These are phyloP conservation scores for Chiloscyllium punctatum DNA, from an alignment of 2,797 vertebrate genomes.

Conservation along the genomic window DNA sequence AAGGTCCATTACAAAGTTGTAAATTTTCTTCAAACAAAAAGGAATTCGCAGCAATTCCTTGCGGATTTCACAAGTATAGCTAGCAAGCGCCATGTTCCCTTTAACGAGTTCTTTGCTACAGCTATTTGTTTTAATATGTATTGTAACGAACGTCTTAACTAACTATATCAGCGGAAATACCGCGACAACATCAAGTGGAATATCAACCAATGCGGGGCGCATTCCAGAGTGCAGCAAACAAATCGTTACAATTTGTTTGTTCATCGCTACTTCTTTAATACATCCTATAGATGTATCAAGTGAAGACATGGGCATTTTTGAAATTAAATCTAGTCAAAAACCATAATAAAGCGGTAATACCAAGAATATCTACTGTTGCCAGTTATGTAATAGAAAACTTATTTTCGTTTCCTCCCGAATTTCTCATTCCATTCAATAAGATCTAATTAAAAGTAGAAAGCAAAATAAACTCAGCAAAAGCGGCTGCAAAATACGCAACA, in stretches of 20 bases:
- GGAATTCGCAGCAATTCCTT: conserved; percentile 95
- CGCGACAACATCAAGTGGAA: not conserved
- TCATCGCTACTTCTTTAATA: not conserved
- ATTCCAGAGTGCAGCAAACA: not conserved
- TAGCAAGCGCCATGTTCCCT: conserved; percentile 63
- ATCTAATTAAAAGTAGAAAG: not conserved
- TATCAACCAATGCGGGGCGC: not conserved
- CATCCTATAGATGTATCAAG: too few species aligned
- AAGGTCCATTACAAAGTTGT: conserved; percentile 97
- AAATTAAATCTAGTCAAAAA: not conserved
- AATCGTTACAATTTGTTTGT: not conserved
- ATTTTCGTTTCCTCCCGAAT: not conserved
- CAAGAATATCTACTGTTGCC: not conserved
- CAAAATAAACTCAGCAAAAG: not conserved
- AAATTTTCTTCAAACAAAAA: conserved; percentile 99
- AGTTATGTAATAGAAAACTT: not conserved
- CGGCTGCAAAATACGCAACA: not conserved
- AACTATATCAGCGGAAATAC: conserved; percentile 4
- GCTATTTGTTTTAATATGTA: conserved; percentile 14
- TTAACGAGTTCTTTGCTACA: conserved; percentile 33
- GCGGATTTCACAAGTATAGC: conserved; percentile 80
- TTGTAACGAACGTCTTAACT: conserved; percentile 25
- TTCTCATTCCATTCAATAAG: not conserved
- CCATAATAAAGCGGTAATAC: not conserved
- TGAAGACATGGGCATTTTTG: not conserved